Evolutionary conservation across 2,888 invertebrate genomes (phyloP).

Genomic region (Liposcelis brunnea): DNA sequence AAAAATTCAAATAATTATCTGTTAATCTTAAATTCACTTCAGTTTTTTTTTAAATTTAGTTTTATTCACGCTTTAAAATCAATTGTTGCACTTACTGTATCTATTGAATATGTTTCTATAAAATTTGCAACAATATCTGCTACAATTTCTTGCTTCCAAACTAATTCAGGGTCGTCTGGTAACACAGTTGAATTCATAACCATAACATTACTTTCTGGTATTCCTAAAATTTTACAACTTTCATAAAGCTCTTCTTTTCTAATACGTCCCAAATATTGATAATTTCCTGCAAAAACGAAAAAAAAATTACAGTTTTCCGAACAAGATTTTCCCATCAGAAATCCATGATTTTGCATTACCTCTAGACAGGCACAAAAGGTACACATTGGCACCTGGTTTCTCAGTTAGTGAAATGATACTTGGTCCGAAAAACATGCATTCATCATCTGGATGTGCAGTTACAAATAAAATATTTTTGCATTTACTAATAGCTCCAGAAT

Average conservation of each 20-base stretch:
- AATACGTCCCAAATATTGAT: conserved; percentile 39
- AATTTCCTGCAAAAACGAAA: conserved; percentile 37
- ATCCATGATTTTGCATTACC: conserved; percentile 33
- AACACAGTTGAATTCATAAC: conserved; percentile 42
- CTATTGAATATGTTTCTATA: conserved; percentile 56
- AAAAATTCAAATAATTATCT: conserved; percentile 11
- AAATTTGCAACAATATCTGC: conserved; percentile 44
- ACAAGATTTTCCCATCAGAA: too few species aligned
- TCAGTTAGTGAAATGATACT: conserved; percentile 50
- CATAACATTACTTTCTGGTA: conserved; percentile 57
- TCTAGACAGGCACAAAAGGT: conserved; percentile 69
- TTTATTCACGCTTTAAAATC: neutral
- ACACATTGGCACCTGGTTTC: conserved; percentile 47
- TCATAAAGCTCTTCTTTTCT: conserved; percentile 66
- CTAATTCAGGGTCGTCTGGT: conserved; percentile 55
- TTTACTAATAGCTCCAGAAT: too few species aligned
- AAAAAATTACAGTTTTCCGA: conserved; percentile 6
- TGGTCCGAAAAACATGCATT: conserved; percentile 98
- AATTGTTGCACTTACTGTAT: conserved; percentile 32
- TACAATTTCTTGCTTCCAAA: conserved; percentile 55
- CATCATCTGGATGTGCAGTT: conserved; percentile 95
- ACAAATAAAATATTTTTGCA: conserved; percentile 45
- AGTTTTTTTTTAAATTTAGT: neutral
- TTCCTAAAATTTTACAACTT: conserved; percentile 63
- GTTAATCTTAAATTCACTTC: neutral